Evolutionary conservation across 2,888 invertebrate species (phyloP), one percentile per base, ranked within the genome.

Genomic region (Drosophila monieri): DNA sequence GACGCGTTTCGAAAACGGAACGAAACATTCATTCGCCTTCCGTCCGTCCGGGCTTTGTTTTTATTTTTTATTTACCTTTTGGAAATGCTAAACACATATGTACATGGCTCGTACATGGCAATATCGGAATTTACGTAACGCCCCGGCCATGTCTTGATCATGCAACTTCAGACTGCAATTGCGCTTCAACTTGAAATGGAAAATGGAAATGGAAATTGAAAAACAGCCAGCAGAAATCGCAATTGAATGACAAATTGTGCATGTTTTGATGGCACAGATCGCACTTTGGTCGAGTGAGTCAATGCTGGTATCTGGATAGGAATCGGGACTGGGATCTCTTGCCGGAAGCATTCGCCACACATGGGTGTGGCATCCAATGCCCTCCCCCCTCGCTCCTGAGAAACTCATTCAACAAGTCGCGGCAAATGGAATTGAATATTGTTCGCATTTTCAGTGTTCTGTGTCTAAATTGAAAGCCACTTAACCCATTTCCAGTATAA

Each of bases 401-500:
- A 27, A 27, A 27, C 27, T 79, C 80, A 77, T 51, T 58, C 25
- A n/a, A 39, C 65, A 68, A 44, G 49, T 52, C 53, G 51, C 58
- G 55, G 12, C 32, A 67, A 73, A 69, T 73, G 62, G 53, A 66
- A 74, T 71, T 55, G 44, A 55, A 57, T 70, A 59, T 54, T 62
- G 43, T 54, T 61, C 62, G 57, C 74, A 78, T 46, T 68, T 27
- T 27, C 27, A 47, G 18, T 47, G 47, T 21, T 35, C 12, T 49
- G 52, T 67, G 46, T 87, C 65, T 59, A 68, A 73, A 77, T 80
- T 83, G 80, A 88, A 77, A 85, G 72, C 66, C 88, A 83, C 88
- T 83, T 83, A 83, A 85, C 83, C 83, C 80, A 83, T 80, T 83
- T 88, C 53, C 53, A 58, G 80, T 75, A 88, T 77, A 83, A 79